Base-by-base conservation (phyloP, 1,140 invertebrate genomes). In the Antheraea pernyi region DNA sequence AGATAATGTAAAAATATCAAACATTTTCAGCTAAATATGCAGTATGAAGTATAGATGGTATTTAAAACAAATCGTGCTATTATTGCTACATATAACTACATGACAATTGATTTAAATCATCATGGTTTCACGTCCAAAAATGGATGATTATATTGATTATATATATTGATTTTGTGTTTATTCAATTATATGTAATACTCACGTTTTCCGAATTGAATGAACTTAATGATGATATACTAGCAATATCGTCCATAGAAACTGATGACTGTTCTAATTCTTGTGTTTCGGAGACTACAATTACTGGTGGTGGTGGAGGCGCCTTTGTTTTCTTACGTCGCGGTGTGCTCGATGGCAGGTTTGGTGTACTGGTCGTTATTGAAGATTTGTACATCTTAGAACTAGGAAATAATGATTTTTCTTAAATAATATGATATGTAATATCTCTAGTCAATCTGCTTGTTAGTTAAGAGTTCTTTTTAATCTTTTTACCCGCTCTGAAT, bases 201-300 rank as follows among this genome's bases (percentile, higher is more conserved):
- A 90, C 88, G 71, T 88, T 86, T 69, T 89, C 88, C 18, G 89
- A 91, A 39, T 82, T 85, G 65, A 84, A 88, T 0, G 89, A 91
- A 73, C 89, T 91, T 22, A 86, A 74, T 0, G 89, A 91, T 4
- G 88, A 89, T 74, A 91, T 79, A 78, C 89, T 91, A 42, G 86
- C 88, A 10, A 90, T 82, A 68, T 91, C 89, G 66, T 91, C 89
- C 81, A 88, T 85, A 7, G 89, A 91, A 0, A 84, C 88, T 18
- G 81, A 73, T 0, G 81, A 78, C 8, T 78, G 65, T 30, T 81
- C 76, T 0, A 75, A 42, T 53, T 67, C 71, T n/a, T 81, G 74
- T 9, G 76, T 62, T 42, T 75, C 73, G 0, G 63, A 58, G 16
- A 78, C 70, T 5, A 46, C 59, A 59, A 82, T 72, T 18, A 74